phyloP scores from a whole-genome alignment of 2,888 invertebrate species.

The Harpagoxenus sublaevis region DNA sequence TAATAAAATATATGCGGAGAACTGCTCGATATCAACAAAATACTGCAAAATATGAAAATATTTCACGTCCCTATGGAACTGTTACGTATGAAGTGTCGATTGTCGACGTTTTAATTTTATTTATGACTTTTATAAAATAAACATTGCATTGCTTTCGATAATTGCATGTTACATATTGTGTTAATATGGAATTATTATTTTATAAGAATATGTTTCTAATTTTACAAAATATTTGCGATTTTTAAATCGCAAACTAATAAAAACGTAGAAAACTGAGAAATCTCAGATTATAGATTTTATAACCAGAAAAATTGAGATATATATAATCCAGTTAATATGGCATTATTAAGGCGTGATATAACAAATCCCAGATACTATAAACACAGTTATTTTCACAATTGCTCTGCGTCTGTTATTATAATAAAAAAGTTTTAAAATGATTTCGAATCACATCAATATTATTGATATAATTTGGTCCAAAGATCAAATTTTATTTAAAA shows the following conservation, averaged over 20 bases:
- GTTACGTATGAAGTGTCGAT: background rate
- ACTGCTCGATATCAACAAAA: background rate
- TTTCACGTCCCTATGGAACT: background rate
- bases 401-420: background rate
- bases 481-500: background rate
- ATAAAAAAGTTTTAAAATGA: background rate
- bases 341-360: background rate
- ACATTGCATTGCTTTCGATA: background rate
- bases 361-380: background rate
- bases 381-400: background rate
- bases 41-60: constrained; percentile 11
- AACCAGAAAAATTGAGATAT: background rate
- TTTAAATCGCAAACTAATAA: background rate
- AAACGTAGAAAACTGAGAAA: background rate
- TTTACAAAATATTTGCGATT: background rate
- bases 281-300: background rate
- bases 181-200: background rate
- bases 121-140: background rate
- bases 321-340: background rate
- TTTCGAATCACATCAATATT: background rate
- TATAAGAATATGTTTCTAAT: background rate
- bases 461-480: background rate
- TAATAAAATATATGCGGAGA: background rate
- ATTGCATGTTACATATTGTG: background rate
- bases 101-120: background rate